phyloP scores from a whole-genome alignment of 2,113 vertebrate species.

The Indicator maculatus region DNA sequence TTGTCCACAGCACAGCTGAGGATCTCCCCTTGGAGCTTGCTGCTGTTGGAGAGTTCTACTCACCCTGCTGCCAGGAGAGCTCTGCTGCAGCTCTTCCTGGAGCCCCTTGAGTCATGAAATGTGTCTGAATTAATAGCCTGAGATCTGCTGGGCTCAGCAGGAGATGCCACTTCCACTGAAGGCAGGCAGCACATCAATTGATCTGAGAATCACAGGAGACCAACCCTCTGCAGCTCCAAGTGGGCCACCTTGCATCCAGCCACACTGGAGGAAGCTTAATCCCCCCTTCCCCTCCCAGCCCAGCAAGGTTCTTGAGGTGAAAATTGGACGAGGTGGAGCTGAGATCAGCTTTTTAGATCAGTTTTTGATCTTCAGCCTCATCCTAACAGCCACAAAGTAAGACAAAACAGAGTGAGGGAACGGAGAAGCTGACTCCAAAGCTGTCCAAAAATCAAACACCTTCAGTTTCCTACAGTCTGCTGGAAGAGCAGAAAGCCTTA shows the following conservation, averaged over 20 bases:
- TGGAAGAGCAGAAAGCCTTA: fast-evolving
- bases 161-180: not conserved
- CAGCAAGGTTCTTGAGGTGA: not conserved
- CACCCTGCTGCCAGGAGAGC: not conserved
- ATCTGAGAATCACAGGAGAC: not conserved
- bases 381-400: not conserved
- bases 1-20: fast-evolving
- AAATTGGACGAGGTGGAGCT: not conserved
- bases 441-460: not conserved
- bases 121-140: not conserved
- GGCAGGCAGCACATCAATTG: not conserved
- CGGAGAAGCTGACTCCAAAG: not conserved
- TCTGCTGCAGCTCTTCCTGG: not conserved
- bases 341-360: not conserved
- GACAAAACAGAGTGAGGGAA: not conserved
- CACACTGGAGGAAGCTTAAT: not conserved
- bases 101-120: not conserved
- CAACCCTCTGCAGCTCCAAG: fast-evolving
- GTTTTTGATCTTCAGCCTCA: not conserved
- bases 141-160: not conserved
- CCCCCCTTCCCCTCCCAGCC: not conserved
- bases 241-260: fast-evolving
- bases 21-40: not conserved
- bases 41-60: not conserved
- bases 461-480: not conserved